Conservation (phyloP, 2,888 invertebrate genomes). For the Piscicola geometra region DNA sequence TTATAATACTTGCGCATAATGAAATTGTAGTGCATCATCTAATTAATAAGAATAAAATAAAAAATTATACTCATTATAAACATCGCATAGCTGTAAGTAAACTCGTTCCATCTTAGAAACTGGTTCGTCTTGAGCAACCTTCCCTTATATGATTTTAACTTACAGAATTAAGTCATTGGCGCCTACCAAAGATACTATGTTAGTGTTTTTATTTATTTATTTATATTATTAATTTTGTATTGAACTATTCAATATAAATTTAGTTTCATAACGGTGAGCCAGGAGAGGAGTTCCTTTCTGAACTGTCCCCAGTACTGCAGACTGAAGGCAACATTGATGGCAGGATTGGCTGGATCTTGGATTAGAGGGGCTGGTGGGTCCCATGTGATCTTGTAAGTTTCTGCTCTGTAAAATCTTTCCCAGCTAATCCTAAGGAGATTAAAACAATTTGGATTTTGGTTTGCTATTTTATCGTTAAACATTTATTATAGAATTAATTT, state of each 20-base stretch:
- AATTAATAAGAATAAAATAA: no score
- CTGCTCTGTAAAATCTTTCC: conserved; percentile 41
- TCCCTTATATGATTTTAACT: no score
- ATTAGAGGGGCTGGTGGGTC: conserved; percentile 45
- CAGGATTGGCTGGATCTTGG: conserved; percentile 45
- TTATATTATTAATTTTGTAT: no score
- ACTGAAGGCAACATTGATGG: conserved; percentile 43
- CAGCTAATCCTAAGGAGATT: conserved; percentile 40
- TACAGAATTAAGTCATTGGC: no score
- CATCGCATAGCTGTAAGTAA: no score
- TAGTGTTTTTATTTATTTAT: no score
- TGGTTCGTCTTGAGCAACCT: no score
- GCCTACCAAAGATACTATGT: no score
- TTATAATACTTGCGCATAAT: no score
- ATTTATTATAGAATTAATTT: conserved; percentile 2
- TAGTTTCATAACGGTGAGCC: conserved; percentile 37
- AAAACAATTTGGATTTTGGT: background rate
- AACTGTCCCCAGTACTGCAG: conserved; percentile 46
- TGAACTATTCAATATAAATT: background rate
- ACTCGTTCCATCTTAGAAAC: no score
- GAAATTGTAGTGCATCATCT: no score
- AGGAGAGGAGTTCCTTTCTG: conserved; percentile 40
- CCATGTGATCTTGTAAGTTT: conserved; percentile 39
- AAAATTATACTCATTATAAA: no score
- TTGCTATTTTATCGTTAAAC: background rate